phyloP scores from a whole-genome alignment of 1,140 invertebrate genomes.

The Zaprionus inermis region DNA sequence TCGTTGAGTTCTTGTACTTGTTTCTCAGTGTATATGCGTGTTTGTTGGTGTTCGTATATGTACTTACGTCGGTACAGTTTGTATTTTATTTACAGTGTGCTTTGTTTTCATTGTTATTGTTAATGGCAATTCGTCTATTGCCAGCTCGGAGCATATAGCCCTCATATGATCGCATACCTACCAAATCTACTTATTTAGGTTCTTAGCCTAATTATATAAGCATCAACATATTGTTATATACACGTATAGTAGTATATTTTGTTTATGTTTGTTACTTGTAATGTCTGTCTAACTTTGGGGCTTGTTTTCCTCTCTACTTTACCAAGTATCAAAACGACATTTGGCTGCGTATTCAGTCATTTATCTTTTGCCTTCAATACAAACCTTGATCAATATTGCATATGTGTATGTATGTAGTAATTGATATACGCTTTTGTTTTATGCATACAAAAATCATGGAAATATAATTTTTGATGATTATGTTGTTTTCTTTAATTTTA shows the following conservation, averaged over 20 bases:
- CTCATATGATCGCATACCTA: conserved; percentile 38
- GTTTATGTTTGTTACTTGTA: conserved; percentile 19
- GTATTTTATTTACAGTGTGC: conserved; percentile 70
- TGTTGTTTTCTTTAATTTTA: conserved; percentile 17
- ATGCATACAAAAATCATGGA: conserved; percentile 46
- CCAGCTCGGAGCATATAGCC: conserved; percentile 22
- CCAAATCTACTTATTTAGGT: conserved; percentile 34
- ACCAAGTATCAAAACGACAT: conserved; percentile 65
- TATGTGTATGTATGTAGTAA: conserved; percentile 31
- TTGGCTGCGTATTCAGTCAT: conserved; percentile 31
- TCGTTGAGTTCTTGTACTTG: conserved; percentile 43
- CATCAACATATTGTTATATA: conserved; percentile 46
- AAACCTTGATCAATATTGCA: conserved; percentile 42
- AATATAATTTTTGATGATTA: conserved; percentile 5
- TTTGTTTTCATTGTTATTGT: conserved; percentile 21
- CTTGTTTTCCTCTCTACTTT: conserved; percentile 56
- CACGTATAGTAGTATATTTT: conserved; percentile 19
- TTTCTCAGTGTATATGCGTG: conserved; percentile 17
- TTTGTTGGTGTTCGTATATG: conserved; percentile 27
- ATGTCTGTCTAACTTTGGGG: conserved; percentile 17
- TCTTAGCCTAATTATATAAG: conserved; percentile 30
- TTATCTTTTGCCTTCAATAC: conserved; percentile 41
- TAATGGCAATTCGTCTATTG: conserved; percentile 20
- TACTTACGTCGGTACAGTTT: conserved; percentile 76
- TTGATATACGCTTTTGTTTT: conserved; percentile 43